phyloP scores from a whole-genome alignment of 1,140 invertebrate species.

The Pogonomyrmex californicus region DNA sequence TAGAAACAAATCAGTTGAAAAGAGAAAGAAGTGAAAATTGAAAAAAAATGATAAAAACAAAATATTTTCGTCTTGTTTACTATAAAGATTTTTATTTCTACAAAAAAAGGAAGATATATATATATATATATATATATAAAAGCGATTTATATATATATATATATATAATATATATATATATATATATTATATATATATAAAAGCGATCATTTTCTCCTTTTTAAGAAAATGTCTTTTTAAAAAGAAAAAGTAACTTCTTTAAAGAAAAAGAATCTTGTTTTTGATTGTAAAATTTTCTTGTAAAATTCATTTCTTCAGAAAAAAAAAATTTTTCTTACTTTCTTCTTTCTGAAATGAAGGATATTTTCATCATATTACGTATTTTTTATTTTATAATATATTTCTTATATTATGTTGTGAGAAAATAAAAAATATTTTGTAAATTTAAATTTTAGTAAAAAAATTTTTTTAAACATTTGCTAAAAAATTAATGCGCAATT shows the following conservation, averaged over 20 bases:
- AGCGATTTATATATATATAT: no score
- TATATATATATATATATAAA: no score
- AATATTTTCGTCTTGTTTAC: background rate
- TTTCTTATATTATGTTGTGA: background rate
- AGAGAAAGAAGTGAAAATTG: no score
- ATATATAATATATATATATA: no score
- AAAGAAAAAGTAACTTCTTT: background rate
- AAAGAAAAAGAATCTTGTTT: constrained; percentile 16
- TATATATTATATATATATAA: no score
- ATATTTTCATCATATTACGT: background rate
- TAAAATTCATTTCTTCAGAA: no score
- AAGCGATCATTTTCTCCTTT: no score
- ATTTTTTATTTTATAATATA: background rate
- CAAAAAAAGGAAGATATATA: background rate
- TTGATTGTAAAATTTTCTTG: background rate
- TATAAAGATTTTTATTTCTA: background rate
- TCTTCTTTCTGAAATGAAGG: background rate
- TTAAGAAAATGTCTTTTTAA: no score
- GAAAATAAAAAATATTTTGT: background rate
- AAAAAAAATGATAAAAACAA: background rate
- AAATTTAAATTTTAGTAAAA: no score
- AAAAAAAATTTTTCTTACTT: no score
- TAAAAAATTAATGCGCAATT: background rate
- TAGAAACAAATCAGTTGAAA: no score
- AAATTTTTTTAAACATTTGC: no score